These are phyloP conservation scores for Ligdia adustata DNA, from an alignment of 2,888 invertebrate genomes.

Conservation along the genomic window DNA sequence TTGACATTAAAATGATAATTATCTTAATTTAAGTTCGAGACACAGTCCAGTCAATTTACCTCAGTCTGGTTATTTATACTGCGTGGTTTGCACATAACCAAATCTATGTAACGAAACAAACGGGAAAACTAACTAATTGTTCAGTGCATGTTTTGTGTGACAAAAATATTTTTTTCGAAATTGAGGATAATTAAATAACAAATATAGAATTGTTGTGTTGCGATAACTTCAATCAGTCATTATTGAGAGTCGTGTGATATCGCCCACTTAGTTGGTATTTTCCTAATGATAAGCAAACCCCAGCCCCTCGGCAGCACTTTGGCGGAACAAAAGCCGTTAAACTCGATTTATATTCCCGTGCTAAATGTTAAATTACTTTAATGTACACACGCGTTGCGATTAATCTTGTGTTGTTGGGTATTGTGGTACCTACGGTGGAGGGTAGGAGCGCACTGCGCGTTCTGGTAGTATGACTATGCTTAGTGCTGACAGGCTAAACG, in stretches of 20 bases:
- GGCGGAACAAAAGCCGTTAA: slow-evolving; percentile 61
- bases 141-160: neutral
- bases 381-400: slow-evolving; percentile 67
- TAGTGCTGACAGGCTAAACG: no score
- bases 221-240: slow-evolving; percentile 10
- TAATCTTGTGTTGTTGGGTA: slow-evolving; percentile 54
- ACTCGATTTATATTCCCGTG: slow-evolving; percentile 73
- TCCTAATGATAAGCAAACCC: slow-evolving; percentile 36
- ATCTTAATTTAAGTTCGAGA: no score
- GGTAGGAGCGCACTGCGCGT: no score
- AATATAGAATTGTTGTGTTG: slow-evolving; percentile 1
- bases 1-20: no score
- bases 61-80: neutral
- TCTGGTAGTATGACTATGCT: no score
- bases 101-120: slow-evolving; percentile 4
- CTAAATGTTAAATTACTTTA: slow-evolving; percentile 76
- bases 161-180: neutral
- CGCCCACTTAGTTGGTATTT: slow-evolving; percentile 31
- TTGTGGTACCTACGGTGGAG: no score
- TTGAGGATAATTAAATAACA: neutral
- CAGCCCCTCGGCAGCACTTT: slow-evolving; percentile 40
- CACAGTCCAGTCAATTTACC: no score
- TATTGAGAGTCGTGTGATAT: neutral
- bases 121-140: neutral
- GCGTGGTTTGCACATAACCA: neutral